Percentiles rank a stretch among this genome's conserved stretches.
These are phyloP conservation scores for Paratrypauchen microcephalus DNA, from an alignment of 2,797 vertebrate genomes.

Conservation along the genomic window DNA sequence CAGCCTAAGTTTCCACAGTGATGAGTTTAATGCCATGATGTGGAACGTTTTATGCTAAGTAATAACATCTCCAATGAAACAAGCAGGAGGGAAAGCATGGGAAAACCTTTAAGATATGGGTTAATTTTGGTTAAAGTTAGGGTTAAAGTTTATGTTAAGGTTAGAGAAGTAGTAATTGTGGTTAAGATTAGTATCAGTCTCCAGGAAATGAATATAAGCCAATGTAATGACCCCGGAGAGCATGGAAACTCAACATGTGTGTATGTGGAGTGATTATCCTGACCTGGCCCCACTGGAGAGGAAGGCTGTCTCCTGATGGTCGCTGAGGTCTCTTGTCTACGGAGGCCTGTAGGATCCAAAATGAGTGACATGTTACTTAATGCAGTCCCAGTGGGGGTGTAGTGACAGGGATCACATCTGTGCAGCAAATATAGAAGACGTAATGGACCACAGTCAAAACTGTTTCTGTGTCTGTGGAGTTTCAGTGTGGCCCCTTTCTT, in stretches of 20 bases:
- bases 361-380: conserved; percentile 22
- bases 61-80: too few species aligned
- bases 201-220: background rate
- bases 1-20: too few species aligned
- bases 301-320: conserved; percentile 69
- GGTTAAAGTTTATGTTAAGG: too few species aligned
- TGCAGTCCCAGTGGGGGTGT: background rate
- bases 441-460: background rate
- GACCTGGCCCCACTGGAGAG: conserved; percentile 75
- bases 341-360: conserved; percentile 62
- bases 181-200: background rate
- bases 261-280: conserved; percentile 50
- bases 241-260: background rate
- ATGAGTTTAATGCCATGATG: too few species aligned
- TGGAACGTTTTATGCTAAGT: too few species aligned
- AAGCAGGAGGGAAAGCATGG: background rate
- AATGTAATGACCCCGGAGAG: background rate
- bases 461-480: background rate
- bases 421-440: conserved; percentile 7
- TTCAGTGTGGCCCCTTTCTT: background rate
- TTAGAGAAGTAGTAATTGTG: background rate
- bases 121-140: background rate
- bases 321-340: conserved; percentile 68
- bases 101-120: background rate
- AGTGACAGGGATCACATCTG: conserved; percentile 9